Conservation (phyloP, 2,888 invertebrate species). For the Nemurella pictetii region DNA sequence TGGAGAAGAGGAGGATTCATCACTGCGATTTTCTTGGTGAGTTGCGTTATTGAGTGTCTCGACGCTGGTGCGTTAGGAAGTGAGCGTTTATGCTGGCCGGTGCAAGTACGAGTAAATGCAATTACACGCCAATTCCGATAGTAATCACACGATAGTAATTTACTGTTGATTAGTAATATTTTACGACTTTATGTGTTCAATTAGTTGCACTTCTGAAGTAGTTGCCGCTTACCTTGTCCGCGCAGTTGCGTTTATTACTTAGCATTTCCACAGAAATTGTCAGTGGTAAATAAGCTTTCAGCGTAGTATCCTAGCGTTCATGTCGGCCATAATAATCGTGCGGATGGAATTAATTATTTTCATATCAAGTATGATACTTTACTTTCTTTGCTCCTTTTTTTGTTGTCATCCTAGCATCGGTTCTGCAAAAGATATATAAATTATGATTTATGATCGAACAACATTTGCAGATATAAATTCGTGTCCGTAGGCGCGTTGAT, state of each 20-base stretch:
- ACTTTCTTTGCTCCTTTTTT: neutral
- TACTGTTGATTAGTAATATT: neutral
- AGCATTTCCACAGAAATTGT: neutral
- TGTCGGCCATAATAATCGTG: neutral
- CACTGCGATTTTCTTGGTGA: conserved; percentile 94
- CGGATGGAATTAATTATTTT: neutral
- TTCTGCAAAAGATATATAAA: neutral
- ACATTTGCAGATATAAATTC: conserved; percentile 11
- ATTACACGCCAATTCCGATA: neutral
- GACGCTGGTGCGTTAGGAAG: neutral
- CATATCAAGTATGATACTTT: neutral
- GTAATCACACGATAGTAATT: neutral
- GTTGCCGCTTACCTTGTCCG: neutral
- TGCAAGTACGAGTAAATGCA: neutral
- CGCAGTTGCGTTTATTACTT: neutral
- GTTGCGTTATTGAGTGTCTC: conserved; percentile 45
- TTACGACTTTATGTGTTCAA: neutral
- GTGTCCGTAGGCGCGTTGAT: conserved; percentile 1
- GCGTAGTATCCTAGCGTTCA: neutral
- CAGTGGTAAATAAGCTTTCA: neutral
- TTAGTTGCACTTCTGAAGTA: neutral
- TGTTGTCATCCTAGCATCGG: neutral
- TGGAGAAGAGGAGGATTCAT: conserved; percentile 93
- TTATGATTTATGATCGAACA: conserved; percentile 5
- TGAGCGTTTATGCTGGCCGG: neutral